These are phyloP conservation scores for Streptopelia turtur DNA, from an alignment of 2,797 vertebrate species.

Conservation along the genomic window DNA sequence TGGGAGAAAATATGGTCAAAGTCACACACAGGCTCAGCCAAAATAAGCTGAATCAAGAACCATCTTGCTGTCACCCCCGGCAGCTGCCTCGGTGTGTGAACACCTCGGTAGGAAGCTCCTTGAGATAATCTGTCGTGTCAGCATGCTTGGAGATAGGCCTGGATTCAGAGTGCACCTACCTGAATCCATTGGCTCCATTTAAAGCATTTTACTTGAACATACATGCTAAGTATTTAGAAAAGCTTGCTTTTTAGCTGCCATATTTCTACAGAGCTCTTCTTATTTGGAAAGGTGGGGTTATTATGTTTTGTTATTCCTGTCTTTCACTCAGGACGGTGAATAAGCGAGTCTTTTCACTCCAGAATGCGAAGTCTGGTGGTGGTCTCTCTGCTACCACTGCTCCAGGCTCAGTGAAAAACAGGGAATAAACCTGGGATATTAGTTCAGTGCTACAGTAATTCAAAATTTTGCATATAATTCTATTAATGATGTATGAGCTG, in stretches of 20 bases:
- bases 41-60: conserved; percentile 10
- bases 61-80: neutral
- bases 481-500: conserved; percentile 53
- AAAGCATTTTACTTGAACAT: neutral
- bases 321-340: neutral
- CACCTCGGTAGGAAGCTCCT: neutral
- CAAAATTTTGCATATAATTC: conserved; percentile 26
- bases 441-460: neutral
- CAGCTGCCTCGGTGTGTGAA: neutral
- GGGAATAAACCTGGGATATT: neutral
- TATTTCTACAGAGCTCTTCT: neutral
- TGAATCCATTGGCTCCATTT: neutral
- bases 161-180: neutral
- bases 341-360: neutral
- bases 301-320: neutral
- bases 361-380: neutral
- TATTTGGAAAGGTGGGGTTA: neutral
- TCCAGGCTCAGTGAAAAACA: neutral
- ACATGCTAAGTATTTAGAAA: neutral
- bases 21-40: neutral
- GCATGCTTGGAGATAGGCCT: neutral
- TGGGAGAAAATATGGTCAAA: neutral
- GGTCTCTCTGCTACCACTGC: neutral
- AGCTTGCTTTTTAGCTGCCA: neutral
- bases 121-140: neutral